Conservation (phyloP, 2,113 vertebrate species). For the Actinemys pallida region DNA sequence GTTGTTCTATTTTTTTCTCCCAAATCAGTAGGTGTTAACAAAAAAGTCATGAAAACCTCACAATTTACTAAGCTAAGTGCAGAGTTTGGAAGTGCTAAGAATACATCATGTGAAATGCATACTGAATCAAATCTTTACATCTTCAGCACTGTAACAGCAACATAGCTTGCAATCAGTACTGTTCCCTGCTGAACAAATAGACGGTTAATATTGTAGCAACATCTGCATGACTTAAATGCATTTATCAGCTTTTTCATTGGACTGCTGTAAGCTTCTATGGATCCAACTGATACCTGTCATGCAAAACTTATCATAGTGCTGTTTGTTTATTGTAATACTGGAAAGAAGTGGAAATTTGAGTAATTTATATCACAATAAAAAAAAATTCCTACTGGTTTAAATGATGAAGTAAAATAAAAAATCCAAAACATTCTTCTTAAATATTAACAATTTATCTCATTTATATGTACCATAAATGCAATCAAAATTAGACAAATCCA, state of each 20-base stretch:
- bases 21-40: neutral
- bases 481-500: neutral
- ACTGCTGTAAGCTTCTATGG: neutral
- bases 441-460: neutral
- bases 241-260: neutral
- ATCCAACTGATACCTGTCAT: neutral
- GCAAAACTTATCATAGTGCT: neutral
- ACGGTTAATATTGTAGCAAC: neutral
- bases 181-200: neutral
- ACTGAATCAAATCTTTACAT: constrained; percentile 42
- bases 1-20: neutral
- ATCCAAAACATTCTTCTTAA: neutral
- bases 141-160: constrained; percentile 12
- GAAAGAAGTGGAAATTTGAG: neutral
- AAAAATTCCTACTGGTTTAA: neutral
- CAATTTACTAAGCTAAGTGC: constrained; percentile 45
- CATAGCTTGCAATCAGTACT: neutral
- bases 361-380: neutral
- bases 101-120: constrained; percentile 13
- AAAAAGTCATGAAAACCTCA: constrained; percentile 37
- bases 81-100: constrained; percentile 54
- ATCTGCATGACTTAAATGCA: neutral
- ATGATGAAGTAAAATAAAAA: neutral
- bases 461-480: neutral
- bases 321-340: neutral